Base-by-base conservation (phyloP, 1,140 invertebrate species). In the Colletes latitarsis region DNA sequence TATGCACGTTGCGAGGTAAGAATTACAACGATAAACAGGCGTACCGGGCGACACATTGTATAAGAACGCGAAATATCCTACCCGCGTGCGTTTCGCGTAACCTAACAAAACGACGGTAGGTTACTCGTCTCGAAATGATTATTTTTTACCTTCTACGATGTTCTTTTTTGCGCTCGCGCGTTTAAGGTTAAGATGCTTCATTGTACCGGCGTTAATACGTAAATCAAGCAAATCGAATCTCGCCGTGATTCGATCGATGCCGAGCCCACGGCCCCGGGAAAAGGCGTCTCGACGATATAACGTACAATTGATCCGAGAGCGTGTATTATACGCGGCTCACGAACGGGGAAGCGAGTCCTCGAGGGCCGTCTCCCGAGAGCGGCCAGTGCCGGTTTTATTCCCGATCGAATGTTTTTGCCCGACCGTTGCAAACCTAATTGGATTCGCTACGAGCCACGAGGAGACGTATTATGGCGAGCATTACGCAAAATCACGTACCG, bases 341-440 rank as follows among this genome's bases (percentile, higher is more conserved):
- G 76, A 77, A 85, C 62, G 43, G 81, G 64, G 58, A 75, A 84
- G 75, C 75, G 71, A 77, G 81, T 64, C 41, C 39, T 21, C 55
- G 60, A 70, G 81, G 68, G 62, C 58, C 60, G 53, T 46, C 72
- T n/a, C 49, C 43, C 2, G 41, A 14, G 57, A 46, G 66, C n/a
- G 8, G 8, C 78, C 75, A 69, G 73, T 87, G 85, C 83, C 81
- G 87, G 85, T 88, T 82, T 67, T 88, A 87, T 88, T 88, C 85
- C 82, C 79, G 87, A 88, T 89, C 87, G 83, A 89, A 87, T 82
- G 84, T 86, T 89, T 88, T 88, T 88, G 87, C 76, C 63, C 52
- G 60, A 69, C 83, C 88, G 81, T 85, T 72, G 87, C 88, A 87
- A 86, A 86, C 85, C 88, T 87, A 88, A 89, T 89, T 89, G 88